These are phyloP conservation scores for Tridacna crocea DNA, from an alignment of 2,888 invertebrate genomes.

Conservation along the genomic window DNA sequence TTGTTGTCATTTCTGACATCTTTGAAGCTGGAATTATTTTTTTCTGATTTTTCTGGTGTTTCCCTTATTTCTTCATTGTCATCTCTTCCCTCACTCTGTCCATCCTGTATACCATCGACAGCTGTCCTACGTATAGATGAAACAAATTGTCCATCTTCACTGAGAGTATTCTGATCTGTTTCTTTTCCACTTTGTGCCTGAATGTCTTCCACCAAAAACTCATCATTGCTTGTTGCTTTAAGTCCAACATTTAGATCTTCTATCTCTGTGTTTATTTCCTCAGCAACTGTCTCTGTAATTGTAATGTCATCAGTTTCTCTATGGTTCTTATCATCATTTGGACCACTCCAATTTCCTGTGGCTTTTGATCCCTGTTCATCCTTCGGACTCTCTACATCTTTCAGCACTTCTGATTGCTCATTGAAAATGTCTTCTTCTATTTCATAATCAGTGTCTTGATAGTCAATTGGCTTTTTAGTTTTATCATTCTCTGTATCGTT, in stretches of 20 bases:
- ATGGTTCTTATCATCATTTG: not conserved
- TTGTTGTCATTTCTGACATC: not conserved
- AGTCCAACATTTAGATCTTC: not conserved
- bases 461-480: not conserved
- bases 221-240: not conserved
- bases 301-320: not conserved
- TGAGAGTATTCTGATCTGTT: not conserved
- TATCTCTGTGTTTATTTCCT: not conserved
- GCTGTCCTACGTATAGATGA: not conserved
- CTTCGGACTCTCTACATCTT: conserved; percentile 9
- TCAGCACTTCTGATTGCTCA: conserved; percentile 43
- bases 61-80: not conserved
- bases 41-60: conserved; percentile 3
- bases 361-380: not conserved
- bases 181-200: not conserved
- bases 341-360: not conserved
- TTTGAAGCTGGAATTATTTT: not conserved
- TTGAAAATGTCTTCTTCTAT: conserved; percentile 51
- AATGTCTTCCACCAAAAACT: not conserved
- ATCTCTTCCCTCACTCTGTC: not conserved
- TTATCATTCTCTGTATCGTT: conserved; percentile 14
- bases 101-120: not conserved
- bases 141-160: not conserved
- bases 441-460: conserved; percentile 44
- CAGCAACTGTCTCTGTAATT: conserved; percentile 10